Percentiles rank a stretch among this genome's conserved stretches.
phyloP scores from a whole-genome alignment of 2,797 vertebrate species.

The Macropodus opercularis region DNA sequence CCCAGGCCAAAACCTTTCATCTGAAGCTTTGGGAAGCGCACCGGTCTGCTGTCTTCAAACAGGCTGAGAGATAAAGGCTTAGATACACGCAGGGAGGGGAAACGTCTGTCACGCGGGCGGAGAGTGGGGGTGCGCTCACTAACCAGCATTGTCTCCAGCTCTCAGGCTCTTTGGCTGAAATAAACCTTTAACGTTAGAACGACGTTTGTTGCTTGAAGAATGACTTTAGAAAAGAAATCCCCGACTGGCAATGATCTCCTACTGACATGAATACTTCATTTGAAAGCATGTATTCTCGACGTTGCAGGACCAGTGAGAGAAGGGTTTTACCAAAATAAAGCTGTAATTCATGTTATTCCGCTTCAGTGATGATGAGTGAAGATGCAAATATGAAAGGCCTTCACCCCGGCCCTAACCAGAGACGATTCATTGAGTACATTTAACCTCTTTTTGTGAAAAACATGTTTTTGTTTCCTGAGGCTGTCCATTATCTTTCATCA shows the following conservation, averaged over 20 bases:
- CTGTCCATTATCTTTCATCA: background rate
- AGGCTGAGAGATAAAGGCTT: slow-evolving; percentile 68
- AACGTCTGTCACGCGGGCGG: slow-evolving; percentile 34
- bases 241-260: background rate
- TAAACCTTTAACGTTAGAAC: background rate
- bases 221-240: slow-evolving; percentile 4
- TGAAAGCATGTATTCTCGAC: slow-evolving; percentile 13
- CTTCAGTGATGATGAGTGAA: background rate
- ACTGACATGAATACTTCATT: slow-evolving; percentile 14
- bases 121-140: slow-evolving; percentile 20
- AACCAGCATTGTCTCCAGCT: slow-evolving; percentile 3
- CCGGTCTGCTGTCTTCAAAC: slow-evolving; percentile 74
- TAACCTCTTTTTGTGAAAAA: background rate
- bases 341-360: background rate
- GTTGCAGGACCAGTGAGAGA: background rate
- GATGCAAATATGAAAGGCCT: slow-evolving; percentile 18
- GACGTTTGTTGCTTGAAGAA: too few species aligned
- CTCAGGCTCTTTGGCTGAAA: slow-evolving; percentile 11
- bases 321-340: slow-evolving; percentile 1
- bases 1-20: slow-evolving; percentile 79
- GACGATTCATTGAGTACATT: background rate
- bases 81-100: slow-evolving; percentile 53
- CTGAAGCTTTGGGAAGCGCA: slow-evolving; percentile 71
- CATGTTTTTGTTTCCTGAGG: background rate
- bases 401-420: background rate